Conservation (phyloP, 2,797 vertebrate genomes). For the Heliangelus exortis region DNA sequence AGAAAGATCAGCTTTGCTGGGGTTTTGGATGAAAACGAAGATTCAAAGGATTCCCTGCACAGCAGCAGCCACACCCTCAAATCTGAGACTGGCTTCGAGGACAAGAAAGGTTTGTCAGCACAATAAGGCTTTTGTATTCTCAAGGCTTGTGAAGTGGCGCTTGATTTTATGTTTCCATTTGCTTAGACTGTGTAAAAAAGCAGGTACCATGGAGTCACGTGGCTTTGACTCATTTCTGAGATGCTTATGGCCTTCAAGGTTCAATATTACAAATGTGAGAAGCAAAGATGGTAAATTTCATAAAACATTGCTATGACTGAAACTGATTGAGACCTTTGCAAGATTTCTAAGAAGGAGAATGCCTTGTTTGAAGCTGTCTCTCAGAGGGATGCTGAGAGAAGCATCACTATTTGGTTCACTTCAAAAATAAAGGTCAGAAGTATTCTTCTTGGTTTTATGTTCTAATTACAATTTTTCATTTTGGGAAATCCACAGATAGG, state of each 20-base stretch:
- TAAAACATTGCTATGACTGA: constrained; percentile 15
- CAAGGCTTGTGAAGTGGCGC: constrained; percentile 50
- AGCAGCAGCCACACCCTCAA: constrained; percentile 99
- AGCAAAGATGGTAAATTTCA: constrained; percentile 54
- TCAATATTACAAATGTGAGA: constrained; percentile 40
- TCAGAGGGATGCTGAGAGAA: background rate
- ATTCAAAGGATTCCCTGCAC: constrained; percentile 93
- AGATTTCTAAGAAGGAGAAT: background rate
- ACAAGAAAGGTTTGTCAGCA: constrained; percentile 88
- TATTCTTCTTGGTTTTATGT: background rate
- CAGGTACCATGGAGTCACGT: constrained; percentile 38
- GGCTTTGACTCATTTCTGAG: constrained; percentile 41
- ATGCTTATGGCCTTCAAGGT: background rate
- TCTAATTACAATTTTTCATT: background rate
- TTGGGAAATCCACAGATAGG: background rate
- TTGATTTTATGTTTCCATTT: constrained; percentile 54
- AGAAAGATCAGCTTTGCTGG: constrained; percentile 99
- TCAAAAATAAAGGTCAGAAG: constrained; percentile 15
- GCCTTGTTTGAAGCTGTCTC: background rate
- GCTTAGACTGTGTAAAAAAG: constrained; percentile 34
- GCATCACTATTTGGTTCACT: background rate
- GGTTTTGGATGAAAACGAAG: constrained; percentile 96
- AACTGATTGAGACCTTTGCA: background rate
- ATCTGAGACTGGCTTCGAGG: constrained; percentile 92
- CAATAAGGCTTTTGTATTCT: constrained; percentile 13